These are phyloP conservation scores for Timema cristinae DNA, from an alignment of 2,888 invertebrate species.

Conservation along the genomic window DNA sequence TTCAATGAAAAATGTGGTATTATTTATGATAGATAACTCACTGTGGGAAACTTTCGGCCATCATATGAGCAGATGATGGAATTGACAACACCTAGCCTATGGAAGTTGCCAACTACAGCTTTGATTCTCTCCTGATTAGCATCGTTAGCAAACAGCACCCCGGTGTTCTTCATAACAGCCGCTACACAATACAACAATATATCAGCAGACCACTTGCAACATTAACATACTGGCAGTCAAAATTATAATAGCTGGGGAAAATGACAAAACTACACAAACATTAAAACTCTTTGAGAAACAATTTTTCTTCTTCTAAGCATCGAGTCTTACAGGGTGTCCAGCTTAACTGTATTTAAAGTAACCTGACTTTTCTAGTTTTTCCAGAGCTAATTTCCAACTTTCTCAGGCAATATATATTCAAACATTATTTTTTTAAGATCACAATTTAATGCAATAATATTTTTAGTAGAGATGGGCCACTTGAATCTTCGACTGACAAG, in stretches of 20 bases:
- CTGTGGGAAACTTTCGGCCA: conserved; percentile 75
- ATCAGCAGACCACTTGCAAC: background rate
- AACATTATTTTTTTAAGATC: too few relatives aligned
- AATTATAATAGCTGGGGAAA: background rate
- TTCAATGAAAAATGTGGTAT: too few relatives aligned
- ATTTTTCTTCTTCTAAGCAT: background rate
- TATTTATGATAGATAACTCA: too few relatives aligned
- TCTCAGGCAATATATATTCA: too few relatives aligned
- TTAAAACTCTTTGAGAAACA: background rate
- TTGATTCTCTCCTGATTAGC: conserved; percentile 83
- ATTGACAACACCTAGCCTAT: conserved; percentile 93
- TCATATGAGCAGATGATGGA: conserved; percentile 85
- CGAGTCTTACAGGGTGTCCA: too few relatives aligned
- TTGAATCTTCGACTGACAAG: too few relatives aligned
- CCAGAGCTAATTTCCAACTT: too few relatives aligned
- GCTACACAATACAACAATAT: conserved; percentile 48
- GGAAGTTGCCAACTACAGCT: conserved; percentile 94
- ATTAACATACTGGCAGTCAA: background rate
- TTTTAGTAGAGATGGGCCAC: too few relatives aligned
- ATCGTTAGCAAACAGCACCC: conserved; percentile 94
- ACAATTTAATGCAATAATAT: too few relatives aligned
- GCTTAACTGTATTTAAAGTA: too few relatives aligned
- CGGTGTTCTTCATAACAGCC: conserved; percentile 97
- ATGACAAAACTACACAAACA: background rate
- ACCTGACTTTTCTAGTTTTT: too few relatives aligned